Conservation (phyloP, 1,140 invertebrate species). For the Elymnias hypermnestra region DNA sequence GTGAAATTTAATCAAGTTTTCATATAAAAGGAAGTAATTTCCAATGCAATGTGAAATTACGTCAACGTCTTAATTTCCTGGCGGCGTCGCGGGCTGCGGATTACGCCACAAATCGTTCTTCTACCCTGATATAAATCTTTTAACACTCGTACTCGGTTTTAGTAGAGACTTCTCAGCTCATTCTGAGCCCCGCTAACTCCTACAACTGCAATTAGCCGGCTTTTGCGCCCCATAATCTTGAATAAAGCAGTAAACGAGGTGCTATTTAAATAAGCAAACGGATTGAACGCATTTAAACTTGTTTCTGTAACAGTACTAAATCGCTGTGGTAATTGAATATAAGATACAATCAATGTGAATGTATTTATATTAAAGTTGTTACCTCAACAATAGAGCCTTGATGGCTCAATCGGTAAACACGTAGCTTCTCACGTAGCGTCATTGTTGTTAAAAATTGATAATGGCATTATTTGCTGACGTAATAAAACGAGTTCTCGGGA, state of each 20-base stretch:
- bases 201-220: slow-evolving; percentile 60
- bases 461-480: too few species aligned
- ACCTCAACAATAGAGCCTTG: too few species aligned
- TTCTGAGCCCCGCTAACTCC: slow-evolving; percentile 41
- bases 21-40: neutral
- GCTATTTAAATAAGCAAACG: slow-evolving; percentile 52
- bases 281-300: slow-evolving; percentile 25
- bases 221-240: slow-evolving; percentile 49
- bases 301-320: slow-evolving; percentile 23
- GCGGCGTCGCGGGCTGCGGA: slow-evolving; percentile 28
- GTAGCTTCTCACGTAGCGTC: too few species aligned
- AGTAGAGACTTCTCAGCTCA: slow-evolving; percentile 30
- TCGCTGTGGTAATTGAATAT: slow-evolving; percentile 24
- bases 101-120: slow-evolving; percentile 44
- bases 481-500: too few species aligned
- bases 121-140: slow-evolving; percentile 68
- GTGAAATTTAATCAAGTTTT: neutral
- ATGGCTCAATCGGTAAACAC: too few species aligned
- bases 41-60: slow-evolving; percentile 21
- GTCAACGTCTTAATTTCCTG: slow-evolving; percentile 62
- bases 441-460: too few species aligned
- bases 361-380: too few species aligned
- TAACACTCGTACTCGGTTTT: slow-evolving; percentile 57
- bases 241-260: slow-evolving; percentile 40
- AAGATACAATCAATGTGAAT: slow-evolving; percentile 15